Conservation (phyloP, 2,113 vertebrate genomes). For the Gymnogyps californianus region DNA sequence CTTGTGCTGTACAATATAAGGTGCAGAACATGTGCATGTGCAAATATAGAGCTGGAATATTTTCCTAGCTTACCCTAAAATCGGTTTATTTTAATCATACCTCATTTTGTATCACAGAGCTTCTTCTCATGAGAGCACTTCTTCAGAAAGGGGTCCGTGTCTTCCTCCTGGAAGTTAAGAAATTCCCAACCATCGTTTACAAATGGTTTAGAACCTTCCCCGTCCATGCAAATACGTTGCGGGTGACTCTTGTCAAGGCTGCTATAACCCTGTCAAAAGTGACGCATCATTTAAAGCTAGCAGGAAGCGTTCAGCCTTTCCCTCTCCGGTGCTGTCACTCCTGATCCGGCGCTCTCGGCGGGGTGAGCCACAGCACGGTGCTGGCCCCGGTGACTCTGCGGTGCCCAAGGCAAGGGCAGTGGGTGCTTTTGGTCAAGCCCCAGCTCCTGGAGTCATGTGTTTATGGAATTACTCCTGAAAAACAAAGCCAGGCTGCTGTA, state of each 20-base stretch:
- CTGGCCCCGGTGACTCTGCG: not conserved
- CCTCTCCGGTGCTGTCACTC: not conserved
- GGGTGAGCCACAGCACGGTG: not conserved
- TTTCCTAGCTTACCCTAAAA: not conserved
- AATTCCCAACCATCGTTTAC: not conserved
- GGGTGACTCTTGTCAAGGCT: not conserved
- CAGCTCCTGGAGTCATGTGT: not conserved
- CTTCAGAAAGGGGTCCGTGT: not conserved
- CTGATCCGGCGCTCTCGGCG: accelerated
- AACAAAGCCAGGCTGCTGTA: not conserved
- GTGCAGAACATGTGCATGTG: accelerated
- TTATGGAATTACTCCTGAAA: not conserved
- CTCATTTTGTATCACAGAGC: not conserved
- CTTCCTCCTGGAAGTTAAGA: not conserved
- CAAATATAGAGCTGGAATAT: not conserved
- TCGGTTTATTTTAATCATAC: not conserved
- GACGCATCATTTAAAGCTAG: accelerated
- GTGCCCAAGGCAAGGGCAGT: accelerated
- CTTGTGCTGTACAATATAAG: accelerated
- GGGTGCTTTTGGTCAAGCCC: not conserved
- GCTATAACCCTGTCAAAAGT: not conserved
- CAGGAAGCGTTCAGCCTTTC: not conserved
- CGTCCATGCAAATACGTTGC: accelerated
- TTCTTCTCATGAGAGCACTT: not conserved
- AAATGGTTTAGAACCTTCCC: not conserved